These are phyloP conservation scores for Amaurobius ferox DNA, from an alignment of 2,888 invertebrate genomes.

Conservation along the genomic window DNA sequence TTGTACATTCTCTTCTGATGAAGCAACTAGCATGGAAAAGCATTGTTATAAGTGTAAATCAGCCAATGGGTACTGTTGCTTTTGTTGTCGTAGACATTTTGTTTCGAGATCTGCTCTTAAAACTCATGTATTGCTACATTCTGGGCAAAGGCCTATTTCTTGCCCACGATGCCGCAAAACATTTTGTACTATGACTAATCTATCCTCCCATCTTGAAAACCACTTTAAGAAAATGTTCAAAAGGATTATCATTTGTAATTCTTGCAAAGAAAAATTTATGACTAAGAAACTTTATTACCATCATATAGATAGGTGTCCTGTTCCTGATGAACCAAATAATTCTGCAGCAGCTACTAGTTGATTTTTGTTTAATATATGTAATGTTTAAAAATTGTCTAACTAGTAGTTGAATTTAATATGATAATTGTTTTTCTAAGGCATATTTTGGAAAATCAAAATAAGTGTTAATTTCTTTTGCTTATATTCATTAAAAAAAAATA, in stretches of 20 bases:
- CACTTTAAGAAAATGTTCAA: conserved; percentile 17
- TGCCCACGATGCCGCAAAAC: conserved; percentile 29
- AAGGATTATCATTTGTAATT: neutral
- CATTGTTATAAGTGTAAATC: conserved; percentile 36
- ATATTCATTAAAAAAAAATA: no score
- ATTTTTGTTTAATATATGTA: neutral
- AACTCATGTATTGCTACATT: conserved; percentile 39
- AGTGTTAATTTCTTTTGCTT: no score
- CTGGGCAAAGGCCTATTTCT: conserved; percentile 37
- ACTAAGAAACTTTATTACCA: conserved; percentile 1
- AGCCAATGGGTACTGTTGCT: conserved; percentile 19
- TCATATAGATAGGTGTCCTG: conserved; percentile 7
- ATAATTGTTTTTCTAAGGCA: no score
- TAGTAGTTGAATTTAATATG: no score
- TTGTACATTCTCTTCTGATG: conserved; percentile 20
- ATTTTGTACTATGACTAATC: conserved; percentile 49
- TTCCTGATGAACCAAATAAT: conserved; percentile 5
- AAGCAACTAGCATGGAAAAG: conserved; percentile 25
- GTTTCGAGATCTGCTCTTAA: conserved; percentile 32
- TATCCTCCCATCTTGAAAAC: conserved; percentile 20
- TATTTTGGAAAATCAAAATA: no score
- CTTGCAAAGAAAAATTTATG: conserved; percentile 2
- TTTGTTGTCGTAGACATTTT: conserved; percentile 47
- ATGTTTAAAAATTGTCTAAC: neutral
- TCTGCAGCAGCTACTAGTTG: neutral